Evolutionary conservation across 2,888 invertebrate species (phyloP), one percentile per base, ranked within the genome.

Genomic region (Andrena marginata): DNA sequence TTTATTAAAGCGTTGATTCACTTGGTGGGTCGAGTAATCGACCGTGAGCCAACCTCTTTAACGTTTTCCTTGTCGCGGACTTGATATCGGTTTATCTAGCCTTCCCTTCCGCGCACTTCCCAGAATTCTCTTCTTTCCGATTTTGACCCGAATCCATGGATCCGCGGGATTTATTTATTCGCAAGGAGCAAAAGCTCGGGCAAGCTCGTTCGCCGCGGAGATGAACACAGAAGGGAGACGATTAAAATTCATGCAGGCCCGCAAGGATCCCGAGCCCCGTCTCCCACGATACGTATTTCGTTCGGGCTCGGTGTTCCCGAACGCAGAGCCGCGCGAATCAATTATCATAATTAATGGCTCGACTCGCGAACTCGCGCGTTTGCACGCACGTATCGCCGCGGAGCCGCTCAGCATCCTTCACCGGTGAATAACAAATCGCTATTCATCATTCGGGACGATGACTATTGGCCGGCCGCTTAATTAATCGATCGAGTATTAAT

Each of bases 321-420:
- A 60, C 77, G 42, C 70, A 35, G 49, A 62, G 7, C n/a, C 80
- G 86, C 85, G 88, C 85, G 86, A 88, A 91, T 91, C 88, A 89
- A 91, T 91, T 91, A 91, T 91, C 90, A 91, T 90, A 91, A 91
- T 91, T 91, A 90, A 90, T 90, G 88, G 85, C 77, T 26, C 75
- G 85, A 87, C 85, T 87, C 82, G 82, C 81, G 85, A 85, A 81
- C 80, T 86, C 83, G 86, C 88, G 84, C 86, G 85, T 80, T 76
- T 82, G 77, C 85, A 85, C 87, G 87, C 75, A 78, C 72, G 80
- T 83, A 51, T 65, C 74, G 63, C 69, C 62, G 72, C 60, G 56
- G 31, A 26, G 6, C 42, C 26, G 69, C 77, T 82, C 59, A 35
- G 51, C 51, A 77, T 80, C 77, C 67, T 49, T 81, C 81, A 63